Conservation (phyloP, 2,113 vertebrate genomes). For the Corythornis cristatus region DNA sequence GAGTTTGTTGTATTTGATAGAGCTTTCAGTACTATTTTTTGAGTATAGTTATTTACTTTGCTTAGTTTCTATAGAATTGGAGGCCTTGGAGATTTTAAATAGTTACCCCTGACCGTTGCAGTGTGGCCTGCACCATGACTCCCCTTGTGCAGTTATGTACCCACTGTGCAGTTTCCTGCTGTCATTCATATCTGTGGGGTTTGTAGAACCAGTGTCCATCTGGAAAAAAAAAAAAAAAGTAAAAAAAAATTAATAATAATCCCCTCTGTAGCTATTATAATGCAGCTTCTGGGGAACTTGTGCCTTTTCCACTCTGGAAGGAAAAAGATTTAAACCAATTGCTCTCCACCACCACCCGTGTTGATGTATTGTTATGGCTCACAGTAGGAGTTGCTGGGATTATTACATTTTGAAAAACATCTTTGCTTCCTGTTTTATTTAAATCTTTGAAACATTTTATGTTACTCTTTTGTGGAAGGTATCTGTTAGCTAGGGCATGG, state of each 20-base stretch:
- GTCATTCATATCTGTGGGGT: not conserved
- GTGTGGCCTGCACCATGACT: not conserved
- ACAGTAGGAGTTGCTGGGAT: not conserved
- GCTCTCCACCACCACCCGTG: accelerated
- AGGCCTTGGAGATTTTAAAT: not conserved
- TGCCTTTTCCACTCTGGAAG: not conserved
- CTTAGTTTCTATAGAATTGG: not conserved
- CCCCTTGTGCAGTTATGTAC: not conserved
- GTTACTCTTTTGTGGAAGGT: not conserved
- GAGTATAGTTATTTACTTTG: not conserved
- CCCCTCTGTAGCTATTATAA: not conserved
- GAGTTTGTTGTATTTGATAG: accelerated
- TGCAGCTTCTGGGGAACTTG: not conserved
- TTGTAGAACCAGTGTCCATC: not conserved
- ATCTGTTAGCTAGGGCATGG: not conserved
- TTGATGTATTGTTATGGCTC: not conserved
- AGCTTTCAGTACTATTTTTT: not conserved
- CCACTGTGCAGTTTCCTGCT: not conserved
- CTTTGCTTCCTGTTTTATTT: not conserved
- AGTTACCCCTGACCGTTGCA: not conserved
- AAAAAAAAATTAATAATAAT: not conserved
- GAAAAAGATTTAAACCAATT: not conserved
- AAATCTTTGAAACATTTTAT: not conserved
- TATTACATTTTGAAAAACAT: not conserved
- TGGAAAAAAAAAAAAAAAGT: not conserved